These are phyloP conservation scores for Mythimna ferrago DNA, from an alignment of 2,888 invertebrate genomes.

Conservation along the genomic window DNA sequence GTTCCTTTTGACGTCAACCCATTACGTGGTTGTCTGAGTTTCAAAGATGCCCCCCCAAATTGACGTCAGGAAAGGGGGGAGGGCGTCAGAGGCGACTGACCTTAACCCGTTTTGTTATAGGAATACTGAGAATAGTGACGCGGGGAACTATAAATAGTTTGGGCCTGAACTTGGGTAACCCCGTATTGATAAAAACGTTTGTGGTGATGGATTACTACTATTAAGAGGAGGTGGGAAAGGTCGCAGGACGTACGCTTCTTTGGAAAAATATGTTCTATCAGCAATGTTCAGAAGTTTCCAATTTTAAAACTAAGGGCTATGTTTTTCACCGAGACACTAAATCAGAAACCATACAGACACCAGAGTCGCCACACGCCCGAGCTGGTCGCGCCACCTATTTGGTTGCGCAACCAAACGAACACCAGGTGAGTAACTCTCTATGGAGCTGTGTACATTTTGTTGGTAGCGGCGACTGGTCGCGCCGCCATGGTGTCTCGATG, in stretches of 20 bases:
- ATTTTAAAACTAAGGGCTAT: background rate
- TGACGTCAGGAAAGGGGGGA: conserved; percentile 33
- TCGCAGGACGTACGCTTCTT: background rate
- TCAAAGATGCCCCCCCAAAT: conserved; percentile 14
- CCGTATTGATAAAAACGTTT: conserved; percentile 8
- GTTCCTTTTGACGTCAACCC: conserved; percentile 35
- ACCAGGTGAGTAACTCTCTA: too few relatives aligned
- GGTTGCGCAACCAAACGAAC: too few relatives aligned
- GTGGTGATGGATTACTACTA: conserved; percentile 1
- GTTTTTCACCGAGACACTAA: too few relatives aligned
- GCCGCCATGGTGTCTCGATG: too few relatives aligned
- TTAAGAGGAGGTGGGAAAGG: background rate
- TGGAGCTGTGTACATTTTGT: too few relatives aligned
- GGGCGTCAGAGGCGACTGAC: conserved; percentile 52
- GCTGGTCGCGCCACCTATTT: too few relatives aligned
- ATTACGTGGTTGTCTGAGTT: conserved; percentile 40
- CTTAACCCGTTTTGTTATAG: conserved; percentile 43
- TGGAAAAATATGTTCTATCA: background rate
- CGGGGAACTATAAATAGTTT: conserved; percentile 39
- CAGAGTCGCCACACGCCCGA: too few relatives aligned
- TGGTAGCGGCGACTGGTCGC: too few relatives aligned
- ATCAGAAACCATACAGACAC: too few relatives aligned
- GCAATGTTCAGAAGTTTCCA: too few relatives aligned
- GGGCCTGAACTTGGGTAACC: conserved; percentile 26
- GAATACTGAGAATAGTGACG: conserved; percentile 24